Evolutionary conservation across 1,140 invertebrate species (phyloP), one percentile per base, ranked within the genome.

Genomic region (Cydia splendana): DNA sequence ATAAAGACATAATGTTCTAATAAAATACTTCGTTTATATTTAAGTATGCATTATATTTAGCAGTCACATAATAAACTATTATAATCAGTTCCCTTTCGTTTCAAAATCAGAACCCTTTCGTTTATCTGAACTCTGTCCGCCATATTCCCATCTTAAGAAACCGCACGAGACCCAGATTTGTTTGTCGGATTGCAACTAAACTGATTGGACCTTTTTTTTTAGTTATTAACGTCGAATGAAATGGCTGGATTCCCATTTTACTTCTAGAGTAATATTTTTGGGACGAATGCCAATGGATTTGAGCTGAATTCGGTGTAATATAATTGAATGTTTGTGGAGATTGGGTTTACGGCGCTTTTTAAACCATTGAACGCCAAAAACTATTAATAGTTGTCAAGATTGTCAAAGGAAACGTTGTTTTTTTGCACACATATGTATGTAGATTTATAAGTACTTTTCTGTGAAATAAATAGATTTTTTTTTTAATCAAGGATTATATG

Each of bases 121-220:
- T 80, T 82, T 81, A 82, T 83, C 83, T 82, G 75, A 80, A 82
- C 30, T 69, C 76, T 83, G 13, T 51, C 20, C 45, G 42, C 48
- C 20, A 6, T 78, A 65, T 74, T 74, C 85, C 81, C 81, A 80
- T 87, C 83, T 81, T 81, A 84, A 84, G 75, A 82, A 74, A 71
- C 77, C 80, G 67, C 79, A 73, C 84, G 73, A 78, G 79, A 76
- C 76, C 84, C 81, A 81, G 83, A 84, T 87, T 87, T 89, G 83
- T 86, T 85, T 82, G 79, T 74, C 76, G 74, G 84, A 80, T 48
- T 51, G 12, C 18, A 71, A 71, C 67, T 71, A 71, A 71, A 71
- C 67, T 71, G 67, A 71, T 71, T 71, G 30, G 20, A 71, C 67
- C 65, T 71, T 71, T 71, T n/a, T 28, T 67, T 71, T 71, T 71